Evolutionary conservation across 2,797 vertebrate genomes (phyloP).

Genomic region (Lutjanus argentimaculatus): DNA sequence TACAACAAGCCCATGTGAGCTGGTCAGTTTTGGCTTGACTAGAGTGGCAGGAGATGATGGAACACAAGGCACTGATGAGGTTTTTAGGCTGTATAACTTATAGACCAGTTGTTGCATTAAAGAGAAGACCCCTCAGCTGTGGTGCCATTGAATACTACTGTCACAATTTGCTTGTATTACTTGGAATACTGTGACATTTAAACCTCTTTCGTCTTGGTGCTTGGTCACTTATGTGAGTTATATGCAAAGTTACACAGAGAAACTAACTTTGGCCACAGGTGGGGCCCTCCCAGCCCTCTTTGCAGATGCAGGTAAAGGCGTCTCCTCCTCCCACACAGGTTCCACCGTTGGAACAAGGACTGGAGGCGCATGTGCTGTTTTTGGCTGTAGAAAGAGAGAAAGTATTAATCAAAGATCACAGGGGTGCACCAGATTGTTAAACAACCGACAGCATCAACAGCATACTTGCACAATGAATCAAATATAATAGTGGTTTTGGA

Average conservation of each 20-base stretch:
- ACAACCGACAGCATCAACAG: too few relatives aligned
- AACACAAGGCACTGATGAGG: too few relatives aligned
- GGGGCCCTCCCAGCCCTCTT: slow-evolving; percentile 97
- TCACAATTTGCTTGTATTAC: background rate
- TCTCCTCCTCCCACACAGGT: slow-evolving; percentile 97
- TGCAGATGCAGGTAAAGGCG: slow-evolving; percentile 97
- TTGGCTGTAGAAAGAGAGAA: slow-evolving; percentile 85
- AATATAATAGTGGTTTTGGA: background rate
- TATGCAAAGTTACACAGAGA: background rate
- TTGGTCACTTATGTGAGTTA: background rate
- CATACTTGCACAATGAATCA: background rate
- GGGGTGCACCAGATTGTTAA: background rate
- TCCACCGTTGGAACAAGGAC: slow-evolving; percentile 94
- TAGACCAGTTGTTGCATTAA: too few relatives aligned
- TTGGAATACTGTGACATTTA: background rate
- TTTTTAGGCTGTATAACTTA: too few relatives aligned
- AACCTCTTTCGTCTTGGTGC: too few relatives aligned
- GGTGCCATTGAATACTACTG: background rate
- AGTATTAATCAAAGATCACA: slow-evolving; percentile 36
- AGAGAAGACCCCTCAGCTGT: too few relatives aligned
- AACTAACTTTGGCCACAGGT: slow-evolving; percentile 94
- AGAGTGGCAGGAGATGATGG: background rate
- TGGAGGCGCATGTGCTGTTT: slow-evolving; percentile 94
- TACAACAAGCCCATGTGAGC: too few relatives aligned
- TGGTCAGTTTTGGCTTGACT: too few relatives aligned